Evolutionary conservation across 2,888 invertebrate species (phyloP).

Genomic region (Drosophila subsilvestris): DNA sequence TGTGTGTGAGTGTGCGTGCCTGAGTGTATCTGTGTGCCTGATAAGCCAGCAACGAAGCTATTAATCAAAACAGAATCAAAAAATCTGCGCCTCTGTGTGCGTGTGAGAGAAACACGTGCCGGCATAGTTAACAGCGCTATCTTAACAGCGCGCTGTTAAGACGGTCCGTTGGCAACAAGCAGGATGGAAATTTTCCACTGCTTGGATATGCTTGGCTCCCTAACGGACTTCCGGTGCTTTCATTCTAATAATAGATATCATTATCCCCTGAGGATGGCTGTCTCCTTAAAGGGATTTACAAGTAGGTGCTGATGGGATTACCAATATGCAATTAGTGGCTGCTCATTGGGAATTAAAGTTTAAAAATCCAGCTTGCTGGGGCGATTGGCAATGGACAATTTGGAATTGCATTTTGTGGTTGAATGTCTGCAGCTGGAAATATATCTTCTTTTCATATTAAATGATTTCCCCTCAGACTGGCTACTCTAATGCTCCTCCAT

Average conservation of each 20-base stretch:
- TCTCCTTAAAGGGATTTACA: neutral
- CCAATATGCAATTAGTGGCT: conserved; percentile 29
- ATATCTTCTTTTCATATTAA: conserved; percentile 18
- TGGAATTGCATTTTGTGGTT: conserved; percentile 37
- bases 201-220: neutral
- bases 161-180: conserved; percentile 65
- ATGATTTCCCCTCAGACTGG: conserved; percentile 12
- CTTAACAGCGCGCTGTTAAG: conserved; percentile 45
- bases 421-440: neutral
- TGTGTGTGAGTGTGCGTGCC: conserved; percentile 6
- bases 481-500: neutral
- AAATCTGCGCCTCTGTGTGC: conserved; percentile 53
- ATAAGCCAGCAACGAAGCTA: conserved; percentile 73
- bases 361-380: conserved; percentile 18
- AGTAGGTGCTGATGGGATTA: conserved; percentile 7
- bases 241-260: conserved; percentile 47
- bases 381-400: conserved; percentile 8
- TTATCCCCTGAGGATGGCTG: conserved; percentile 1
- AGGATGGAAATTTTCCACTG: conserved; percentile 38
- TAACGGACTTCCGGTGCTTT: neutral
- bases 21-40: conserved; percentile 34
- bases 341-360: conserved; percentile 8
- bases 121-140: conserved; percentile 56
- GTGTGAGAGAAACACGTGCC: conserved; percentile 82
- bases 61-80: conserved; percentile 81